Base-by-base conservation (phyloP, 1,140 invertebrate species). In the Micrasema longulum region DNA sequence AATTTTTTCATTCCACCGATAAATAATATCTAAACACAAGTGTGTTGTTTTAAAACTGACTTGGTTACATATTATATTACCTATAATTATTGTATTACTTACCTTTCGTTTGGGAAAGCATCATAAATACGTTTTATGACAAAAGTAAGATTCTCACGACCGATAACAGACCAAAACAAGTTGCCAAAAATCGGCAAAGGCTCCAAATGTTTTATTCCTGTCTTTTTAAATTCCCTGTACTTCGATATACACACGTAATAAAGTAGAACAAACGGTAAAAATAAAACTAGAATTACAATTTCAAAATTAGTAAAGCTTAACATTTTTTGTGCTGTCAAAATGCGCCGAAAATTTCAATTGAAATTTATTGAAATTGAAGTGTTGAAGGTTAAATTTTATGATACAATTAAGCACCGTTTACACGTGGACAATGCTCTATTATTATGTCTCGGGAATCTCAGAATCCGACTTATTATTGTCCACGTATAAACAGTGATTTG, bases 61-160 rank as follows among this genome's bases (percentile, higher is more conserved):
- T n/a, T n/a, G n/a, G n/a, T n/a, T n/a, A n/a, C n/a, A n/a, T n/a
- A n/a, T n/a, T n/a, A n/a, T n/a, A n/a, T n/a, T n/a, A n/a, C 23
- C n/a, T 12, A 5, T 12, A 20, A 10, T n/a, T 36, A 16, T 2
- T 31, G 16, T 35, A 36, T 43, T 18, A 41, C 14, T 48, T 69
- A 64, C 72, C 43, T 64, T 43, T 73, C 72, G 31, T 64, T 60
- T 35, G 72, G 72, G 64, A 65, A 73, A 6, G 72, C 12, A 41
- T 69, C 67, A 35, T 73, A 73, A 22, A 69, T 35, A 1, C 23
- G 35, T 50, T 69, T 73, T 9, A 73, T 45, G 16, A 36, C n/a
- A 10, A 4, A 47, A 1, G 35, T n/a, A 11, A 73, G 26, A 55
- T 73, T 66, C 14, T 73, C 72, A 11, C 38, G 10, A 5, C 72